phyloP scores from a whole-genome alignment of 2,113 vertebrate species.

The Phoenicopterus ruber region DNA sequence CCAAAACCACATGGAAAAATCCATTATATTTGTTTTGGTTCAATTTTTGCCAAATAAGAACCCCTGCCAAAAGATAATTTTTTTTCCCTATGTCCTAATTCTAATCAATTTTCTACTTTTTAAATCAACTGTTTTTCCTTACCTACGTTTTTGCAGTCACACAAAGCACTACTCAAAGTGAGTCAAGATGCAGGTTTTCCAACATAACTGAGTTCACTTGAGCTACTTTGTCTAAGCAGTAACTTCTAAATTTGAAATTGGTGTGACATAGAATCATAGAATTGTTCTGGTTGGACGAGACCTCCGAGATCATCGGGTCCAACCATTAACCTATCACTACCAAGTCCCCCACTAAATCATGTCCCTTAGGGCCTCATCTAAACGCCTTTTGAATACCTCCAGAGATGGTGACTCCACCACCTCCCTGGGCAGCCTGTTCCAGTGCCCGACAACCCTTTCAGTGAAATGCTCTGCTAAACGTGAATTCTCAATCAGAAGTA shows the following conservation, averaged over 20 bases:
- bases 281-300: too few species aligned
- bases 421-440: too few species aligned
- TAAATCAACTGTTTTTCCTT: not conserved
- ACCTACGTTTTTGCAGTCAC: not conserved
- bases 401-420: too few species aligned
- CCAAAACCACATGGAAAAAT: not conserved
- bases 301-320: too few species aligned
- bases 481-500: not conserved
- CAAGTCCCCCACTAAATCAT: too few species aligned
- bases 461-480: not conserved
- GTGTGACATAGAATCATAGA: too few species aligned
- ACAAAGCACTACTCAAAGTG: not conserved
- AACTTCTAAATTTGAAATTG: not conserved
- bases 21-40: not conserved
- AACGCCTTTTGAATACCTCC: too few species aligned
- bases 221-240: not conserved
- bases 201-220: not conserved
- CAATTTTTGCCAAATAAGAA: not conserved
- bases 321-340: too few species aligned
- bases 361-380: too few species aligned
- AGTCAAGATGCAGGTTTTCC: not conserved
- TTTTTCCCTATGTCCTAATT: not conserved
- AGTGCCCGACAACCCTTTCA: too few species aligned
- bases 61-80: not conserved
- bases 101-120: not conserved